Evolutionary conservation across 1,140 invertebrate species (phyloP).

Genomic region (Aricia agestis): DNA sequence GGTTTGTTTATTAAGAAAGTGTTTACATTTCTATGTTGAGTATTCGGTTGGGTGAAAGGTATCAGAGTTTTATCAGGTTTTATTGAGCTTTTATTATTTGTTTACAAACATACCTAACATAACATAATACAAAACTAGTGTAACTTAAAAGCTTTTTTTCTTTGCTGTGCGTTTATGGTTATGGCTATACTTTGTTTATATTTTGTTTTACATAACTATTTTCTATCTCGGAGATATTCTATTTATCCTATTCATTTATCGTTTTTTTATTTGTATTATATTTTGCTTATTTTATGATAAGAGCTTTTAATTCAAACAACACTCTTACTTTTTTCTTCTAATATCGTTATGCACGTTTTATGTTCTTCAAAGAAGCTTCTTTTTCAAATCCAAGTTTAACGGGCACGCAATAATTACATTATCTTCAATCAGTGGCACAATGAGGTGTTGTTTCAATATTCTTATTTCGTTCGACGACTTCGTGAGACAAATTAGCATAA

Average conservation of each 20-base stretch:
- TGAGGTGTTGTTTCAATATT: constrained; percentile 19
- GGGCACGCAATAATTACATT: constrained; percentile 1
- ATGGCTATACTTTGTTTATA: not conserved
- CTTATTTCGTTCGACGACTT: constrained; percentile 24
- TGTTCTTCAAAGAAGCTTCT: not conserved
- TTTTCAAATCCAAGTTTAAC: not conserved
- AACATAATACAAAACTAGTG: not conserved
- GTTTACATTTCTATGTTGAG: not conserved
- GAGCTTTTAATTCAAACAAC: no score
- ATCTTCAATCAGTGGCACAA: constrained; percentile 3
- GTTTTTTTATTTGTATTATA: no score
- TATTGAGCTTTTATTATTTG: constrained; percentile 6
- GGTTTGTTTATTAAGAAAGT: not conserved
- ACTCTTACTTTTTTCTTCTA: no score
- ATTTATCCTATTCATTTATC: no score
- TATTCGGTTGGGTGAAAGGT: not conserved
- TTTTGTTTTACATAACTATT: not conserved
- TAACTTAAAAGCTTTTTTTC: not conserved
- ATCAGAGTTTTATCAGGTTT: constrained; percentile 1
- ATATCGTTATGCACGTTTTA: not conserved
- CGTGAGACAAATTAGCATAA: constrained; percentile 31
- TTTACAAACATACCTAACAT: constrained; percentile 4
- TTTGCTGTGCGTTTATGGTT: not conserved
- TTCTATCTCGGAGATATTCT: no score
- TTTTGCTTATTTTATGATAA: no score